Conservation (phyloP, 2,888 invertebrate genomes). For the Xanthia icteritia region DNA sequence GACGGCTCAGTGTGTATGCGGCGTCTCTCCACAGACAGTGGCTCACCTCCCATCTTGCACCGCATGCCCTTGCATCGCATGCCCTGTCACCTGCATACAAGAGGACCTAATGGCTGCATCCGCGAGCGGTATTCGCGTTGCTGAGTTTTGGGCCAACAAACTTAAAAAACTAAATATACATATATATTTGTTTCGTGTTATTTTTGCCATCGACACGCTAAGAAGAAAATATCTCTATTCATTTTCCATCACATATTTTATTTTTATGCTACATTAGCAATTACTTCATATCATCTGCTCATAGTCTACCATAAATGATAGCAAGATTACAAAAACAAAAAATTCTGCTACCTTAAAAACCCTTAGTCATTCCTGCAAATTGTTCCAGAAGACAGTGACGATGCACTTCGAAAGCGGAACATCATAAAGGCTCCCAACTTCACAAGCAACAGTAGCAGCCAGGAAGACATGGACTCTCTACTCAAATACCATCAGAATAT, state of each 20-base stretch:
- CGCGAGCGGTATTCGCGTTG: neutral
- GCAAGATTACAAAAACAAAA: neutral
- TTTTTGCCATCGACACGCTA: too few relatives aligned
- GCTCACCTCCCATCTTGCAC: too few relatives aligned
- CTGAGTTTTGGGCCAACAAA: neutral
- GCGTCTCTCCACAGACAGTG: too few relatives aligned
- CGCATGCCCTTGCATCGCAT: too few relatives aligned
- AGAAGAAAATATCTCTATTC: neutral
- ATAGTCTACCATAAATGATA: too few relatives aligned
- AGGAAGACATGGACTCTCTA: slow-evolving; percentile 94
- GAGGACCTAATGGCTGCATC: neutral
- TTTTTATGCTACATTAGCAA: neutral
- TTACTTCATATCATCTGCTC: neutral
- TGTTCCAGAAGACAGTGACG: slow-evolving; percentile 76
- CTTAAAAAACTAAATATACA: too few relatives aligned
- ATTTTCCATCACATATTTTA: neutral
- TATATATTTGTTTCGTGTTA: too few relatives aligned
- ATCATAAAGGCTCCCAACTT: slow-evolving; percentile 88
- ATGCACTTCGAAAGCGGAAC: slow-evolving; percentile 89
- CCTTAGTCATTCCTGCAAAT: neutral
- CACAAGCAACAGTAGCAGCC: slow-evolving; percentile 85
- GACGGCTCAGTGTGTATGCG: neutral
- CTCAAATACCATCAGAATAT: slow-evolving; percentile 96
- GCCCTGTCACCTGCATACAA: neutral
- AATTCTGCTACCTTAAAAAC: neutral